Base-by-base conservation (phyloP, 2,113 vertebrate genomes). In the Ranitomeya variabilis region DNA sequence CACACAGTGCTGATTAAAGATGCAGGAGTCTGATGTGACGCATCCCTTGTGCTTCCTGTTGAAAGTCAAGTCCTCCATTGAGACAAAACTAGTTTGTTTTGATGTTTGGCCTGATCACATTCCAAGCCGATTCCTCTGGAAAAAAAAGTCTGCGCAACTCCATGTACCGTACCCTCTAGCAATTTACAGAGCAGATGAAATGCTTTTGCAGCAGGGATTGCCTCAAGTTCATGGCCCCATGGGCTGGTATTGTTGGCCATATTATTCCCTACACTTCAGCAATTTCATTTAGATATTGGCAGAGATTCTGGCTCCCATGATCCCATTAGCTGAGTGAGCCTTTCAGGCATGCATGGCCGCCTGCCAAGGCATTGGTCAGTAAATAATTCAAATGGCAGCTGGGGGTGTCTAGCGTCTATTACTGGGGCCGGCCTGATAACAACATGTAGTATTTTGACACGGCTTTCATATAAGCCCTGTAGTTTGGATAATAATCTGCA, bases 381-480 rank as follows among this genome's bases (percentile, higher is more conserved):
- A 91, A 94, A 92, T 94, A 94, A 95, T 93, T 93, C 92, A 92
- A 64, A 67, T 90, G 90, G 92, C 92, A 90, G 71, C 90, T 87
- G 83, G 2, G 2, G 82, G 21, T 91, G 57, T 90, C 6, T 90
- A 91, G 93, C 93, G 94, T 92, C 81, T 92, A 77, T 90, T 95
- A 91, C 93, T 88, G 62, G 55, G 52, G 57, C 86, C 85, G 77
- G 69, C 74, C 60, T 88, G 71, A 90, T 85, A 89, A 66, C 31
- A 89, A 66, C 31, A 8, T 90, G 13, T 66, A 86, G 85, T 90
- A 59, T 13, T n/a, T 91, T 80, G 77, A 31, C 84, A 83, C 87
- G 55, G 80, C 45, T 88, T 73, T 62, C 66, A 52, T 52, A 74
- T 79, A 26, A 59, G 45, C 60, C 55, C 52, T 66, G 79, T 87